A percentile compares a stretch with the other conserved stretches of the same genome.
phyloP scores from a whole-genome alignment of 2,113 vertebrate genomes.

The Condylura cristata region DNA sequence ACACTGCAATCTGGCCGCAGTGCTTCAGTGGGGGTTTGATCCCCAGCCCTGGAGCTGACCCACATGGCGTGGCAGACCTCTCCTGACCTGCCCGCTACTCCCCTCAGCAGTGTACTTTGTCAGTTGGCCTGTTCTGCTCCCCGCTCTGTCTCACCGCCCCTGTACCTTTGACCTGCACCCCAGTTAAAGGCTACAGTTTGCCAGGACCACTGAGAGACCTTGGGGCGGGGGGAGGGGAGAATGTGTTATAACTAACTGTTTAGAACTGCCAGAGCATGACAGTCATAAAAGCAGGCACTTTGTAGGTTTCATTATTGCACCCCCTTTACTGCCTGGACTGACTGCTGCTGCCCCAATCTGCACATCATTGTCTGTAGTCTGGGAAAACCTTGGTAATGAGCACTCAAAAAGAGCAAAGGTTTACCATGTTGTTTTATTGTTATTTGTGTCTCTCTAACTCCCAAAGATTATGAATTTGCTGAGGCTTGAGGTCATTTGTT shows the following conservation, averaged over 20 bases:
- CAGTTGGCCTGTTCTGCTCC: no score
- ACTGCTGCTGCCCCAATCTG: not conserved
- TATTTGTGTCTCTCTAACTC: not conserved
- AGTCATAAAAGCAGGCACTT: not conserved
- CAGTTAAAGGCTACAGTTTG: not conserved
- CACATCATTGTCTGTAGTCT: not conserved
- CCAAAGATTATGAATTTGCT: not conserved
- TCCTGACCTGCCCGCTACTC: no score
- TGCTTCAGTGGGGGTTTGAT: no score
- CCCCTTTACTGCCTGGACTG: not conserved
- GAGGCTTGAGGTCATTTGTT: not conserved
- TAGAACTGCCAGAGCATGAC: not conserved
- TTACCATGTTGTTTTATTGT: not conserved
- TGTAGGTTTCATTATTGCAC: not conserved
- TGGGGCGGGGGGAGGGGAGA: not conserved
- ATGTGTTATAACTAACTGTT: not conserved
- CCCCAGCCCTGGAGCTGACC: no score
- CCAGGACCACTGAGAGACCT: not conserved
- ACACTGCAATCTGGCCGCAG: no score
- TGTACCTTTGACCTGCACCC: no score
- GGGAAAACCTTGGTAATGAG: not conserved
- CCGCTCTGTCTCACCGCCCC: no score
- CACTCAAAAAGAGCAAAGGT: not conserved
- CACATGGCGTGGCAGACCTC: no score
- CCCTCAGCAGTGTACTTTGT: no score